Conservation (phyloP, 2,888 invertebrate species). For the Ophioninae sp. region DNA sequence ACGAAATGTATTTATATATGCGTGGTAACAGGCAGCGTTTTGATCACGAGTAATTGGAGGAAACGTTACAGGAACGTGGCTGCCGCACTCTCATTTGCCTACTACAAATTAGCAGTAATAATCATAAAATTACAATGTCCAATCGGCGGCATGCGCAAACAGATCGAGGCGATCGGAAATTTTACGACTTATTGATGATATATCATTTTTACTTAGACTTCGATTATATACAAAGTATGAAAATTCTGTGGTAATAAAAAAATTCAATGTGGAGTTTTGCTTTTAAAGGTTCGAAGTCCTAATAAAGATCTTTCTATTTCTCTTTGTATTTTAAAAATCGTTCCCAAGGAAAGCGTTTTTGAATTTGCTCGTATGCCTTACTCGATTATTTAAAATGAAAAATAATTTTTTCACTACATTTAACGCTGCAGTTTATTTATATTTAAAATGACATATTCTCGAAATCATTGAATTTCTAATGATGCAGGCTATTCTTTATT, state of each 20-base stretch:
- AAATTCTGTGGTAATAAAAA: neutral
- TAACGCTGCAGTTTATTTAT: too few species aligned
- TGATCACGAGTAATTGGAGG: constrained; percentile 13
- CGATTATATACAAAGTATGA: neutral
- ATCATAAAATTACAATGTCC: neutral
- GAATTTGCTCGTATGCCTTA: too few species aligned
- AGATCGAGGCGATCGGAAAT: neutral
- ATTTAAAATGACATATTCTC: too few species aligned
- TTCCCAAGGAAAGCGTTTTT: too few species aligned
- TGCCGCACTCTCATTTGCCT: constrained; percentile 1
- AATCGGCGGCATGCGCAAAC: neutral
- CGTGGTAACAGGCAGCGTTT: constrained; percentile 29
- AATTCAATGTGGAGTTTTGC: neutral
- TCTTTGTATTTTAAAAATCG: too few species aligned
- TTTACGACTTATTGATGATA: neutral
- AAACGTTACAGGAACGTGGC: neutral
- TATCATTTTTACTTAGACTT: neutral
- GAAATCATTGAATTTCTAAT: too few species aligned
- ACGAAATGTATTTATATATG: constrained; percentile 36
- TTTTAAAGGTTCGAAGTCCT: too few species aligned
- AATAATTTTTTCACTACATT: too few species aligned
- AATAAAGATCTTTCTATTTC: too few species aligned
- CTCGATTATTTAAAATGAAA: too few species aligned
- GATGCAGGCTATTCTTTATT: too few species aligned
- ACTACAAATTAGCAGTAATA: neutral